Conservation (phyloP, 1,140 invertebrate genomes). For the Trichonephila clavipes region DNA sequence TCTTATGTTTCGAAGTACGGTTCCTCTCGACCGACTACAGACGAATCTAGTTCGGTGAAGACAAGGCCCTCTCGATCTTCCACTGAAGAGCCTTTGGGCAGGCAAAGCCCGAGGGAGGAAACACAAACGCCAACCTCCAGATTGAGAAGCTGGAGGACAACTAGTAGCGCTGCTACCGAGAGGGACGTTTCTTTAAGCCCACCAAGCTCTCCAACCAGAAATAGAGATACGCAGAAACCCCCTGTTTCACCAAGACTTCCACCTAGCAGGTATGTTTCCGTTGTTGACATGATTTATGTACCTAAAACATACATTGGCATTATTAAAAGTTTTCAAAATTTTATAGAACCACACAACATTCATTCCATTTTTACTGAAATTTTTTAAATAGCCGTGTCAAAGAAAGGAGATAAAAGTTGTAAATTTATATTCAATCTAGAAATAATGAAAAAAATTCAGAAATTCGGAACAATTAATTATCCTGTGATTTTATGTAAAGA, state of each 20-base stretch:
- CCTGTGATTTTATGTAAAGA: too few species aligned
- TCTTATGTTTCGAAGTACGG: conserved; percentile 49
- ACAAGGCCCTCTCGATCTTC: conserved; percentile 14
- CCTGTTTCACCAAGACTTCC: conserved; percentile 62
- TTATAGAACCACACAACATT: too few species aligned
- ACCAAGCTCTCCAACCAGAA: conserved; percentile 56
- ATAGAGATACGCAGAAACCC: conserved; percentile 62
- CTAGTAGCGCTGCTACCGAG: conserved; percentile 51
- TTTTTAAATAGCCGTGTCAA: too few species aligned
- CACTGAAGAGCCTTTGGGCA: background rate
- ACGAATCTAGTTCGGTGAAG: conserved; percentile 34
- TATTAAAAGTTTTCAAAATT: too few species aligned
- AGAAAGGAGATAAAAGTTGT: too few species aligned
- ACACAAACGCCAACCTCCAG: conserved; percentile 29
- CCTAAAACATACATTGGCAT: too few species aligned
- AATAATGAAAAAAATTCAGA: too few species aligned
- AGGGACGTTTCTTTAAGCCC: conserved; percentile 60
- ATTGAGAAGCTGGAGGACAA: conserved; percentile 67
- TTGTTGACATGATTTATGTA: too few species aligned
- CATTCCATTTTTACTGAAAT: too few species aligned
- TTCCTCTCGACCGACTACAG: background rate
- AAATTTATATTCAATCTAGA: too few species aligned
- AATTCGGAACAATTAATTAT: too few species aligned
- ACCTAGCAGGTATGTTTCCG: conserved; percentile 5
- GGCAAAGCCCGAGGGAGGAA: conserved; percentile 42